These are phyloP conservation scores for Pseudorasbora parva DNA, from an alignment of 2,113 vertebrate genomes.

Conservation along the genomic window DNA sequence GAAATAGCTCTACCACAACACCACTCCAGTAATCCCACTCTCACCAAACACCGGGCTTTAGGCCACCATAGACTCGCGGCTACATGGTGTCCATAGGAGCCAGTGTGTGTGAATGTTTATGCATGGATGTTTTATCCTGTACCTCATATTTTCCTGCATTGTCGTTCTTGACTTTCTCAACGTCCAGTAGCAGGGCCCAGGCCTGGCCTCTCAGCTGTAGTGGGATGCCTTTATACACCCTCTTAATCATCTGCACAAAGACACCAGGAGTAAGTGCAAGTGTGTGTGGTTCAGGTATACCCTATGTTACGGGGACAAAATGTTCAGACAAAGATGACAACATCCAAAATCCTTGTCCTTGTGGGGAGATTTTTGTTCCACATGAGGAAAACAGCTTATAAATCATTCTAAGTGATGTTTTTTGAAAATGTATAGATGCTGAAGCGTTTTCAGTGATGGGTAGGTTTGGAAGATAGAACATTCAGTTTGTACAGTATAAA, in stretches of 20 bases:
- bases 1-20: slow-evolving; percentile 40
- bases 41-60: slow-evolving; percentile 21
- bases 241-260: slow-evolving; percentile 82
- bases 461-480: too few relatives aligned
- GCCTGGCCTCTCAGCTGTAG: slow-evolving; percentile 89
- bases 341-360: too few relatives aligned
- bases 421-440: too few relatives aligned
- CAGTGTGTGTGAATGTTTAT: not conserved
- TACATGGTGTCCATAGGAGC: not conserved
- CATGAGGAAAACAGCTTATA: too few relatives aligned
- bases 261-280: not conserved
- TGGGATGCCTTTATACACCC: slow-evolving; percentile 91
- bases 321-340: too few relatives aligned
- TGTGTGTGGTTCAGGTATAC: not conserved
- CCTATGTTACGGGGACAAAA: too few relatives aligned
- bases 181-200: slow-evolving; percentile 86
- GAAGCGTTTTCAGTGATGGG: too few relatives aligned
- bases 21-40: slow-evolving; percentile 18
- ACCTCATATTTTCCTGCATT: slow-evolving; percentile 89
- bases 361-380: too few relatives aligned
- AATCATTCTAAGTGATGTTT: too few relatives aligned
- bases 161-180: slow-evolving; percentile 83
- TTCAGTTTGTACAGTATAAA: too few relatives aligned
- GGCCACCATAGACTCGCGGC: not conserved
- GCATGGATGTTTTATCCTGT: slow-evolving; percentile 4